Evolutionary conservation across 92 coral and sea anemone genomes (phyloP).

Genomic region (Diadumene lineata): DNA sequence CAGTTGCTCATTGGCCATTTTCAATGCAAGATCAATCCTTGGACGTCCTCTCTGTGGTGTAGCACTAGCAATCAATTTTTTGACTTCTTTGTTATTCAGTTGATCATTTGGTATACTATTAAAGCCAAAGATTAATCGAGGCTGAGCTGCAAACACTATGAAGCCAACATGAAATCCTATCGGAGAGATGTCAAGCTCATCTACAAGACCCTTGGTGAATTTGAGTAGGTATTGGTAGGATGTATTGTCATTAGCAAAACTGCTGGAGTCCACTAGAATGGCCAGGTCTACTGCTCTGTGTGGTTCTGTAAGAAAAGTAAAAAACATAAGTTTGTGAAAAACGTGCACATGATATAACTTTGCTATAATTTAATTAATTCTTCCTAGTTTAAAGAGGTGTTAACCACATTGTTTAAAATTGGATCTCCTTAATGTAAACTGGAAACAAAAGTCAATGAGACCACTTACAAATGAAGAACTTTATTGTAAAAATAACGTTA

Average conservation of each 20-base stretch:
- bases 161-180: conserved; percentile 52
- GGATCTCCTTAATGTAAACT: no score
- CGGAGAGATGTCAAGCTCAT: conserved; percentile 45
- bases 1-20: conserved; percentile 54
- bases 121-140: conserved; percentile 48
- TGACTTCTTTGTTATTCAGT: conserved; percentile 24
- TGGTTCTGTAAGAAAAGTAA: conserved; percentile 38
- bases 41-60: conserved; percentile 38
- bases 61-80: conserved; percentile 29
- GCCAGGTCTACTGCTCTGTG: conserved; percentile 63
- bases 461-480: no score
- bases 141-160: conserved; percentile 48
- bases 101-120: conserved; percentile 11
- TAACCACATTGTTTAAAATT: no score
- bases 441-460: no score
- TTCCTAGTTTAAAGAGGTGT: no score
- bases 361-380: no score
- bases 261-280: conserved; percentile 50
- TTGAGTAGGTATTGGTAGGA: conserved; percentile 24
- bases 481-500: no score
- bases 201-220: conserved; percentile 43
- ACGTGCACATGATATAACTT: no score
- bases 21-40: conserved; percentile 69
- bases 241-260: conserved; percentile 28
- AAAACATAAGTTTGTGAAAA: no score